Conservation (phyloP, 2,888 invertebrate genomes). For the Noctua comes region DNA sequence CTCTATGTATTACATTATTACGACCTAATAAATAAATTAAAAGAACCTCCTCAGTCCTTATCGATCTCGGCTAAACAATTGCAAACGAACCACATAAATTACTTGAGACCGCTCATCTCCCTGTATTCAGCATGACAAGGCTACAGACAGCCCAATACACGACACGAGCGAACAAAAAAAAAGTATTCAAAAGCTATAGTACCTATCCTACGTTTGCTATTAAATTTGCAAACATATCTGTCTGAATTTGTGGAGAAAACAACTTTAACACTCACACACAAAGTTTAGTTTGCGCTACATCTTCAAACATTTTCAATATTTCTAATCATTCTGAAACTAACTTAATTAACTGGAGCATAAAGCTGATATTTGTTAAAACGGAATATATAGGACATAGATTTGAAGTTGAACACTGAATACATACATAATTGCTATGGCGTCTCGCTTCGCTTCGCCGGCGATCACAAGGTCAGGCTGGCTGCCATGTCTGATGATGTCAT, state of each 20-base stretch:
- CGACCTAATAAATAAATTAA: background rate
- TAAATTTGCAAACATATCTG: background rate
- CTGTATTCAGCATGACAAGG: conserved; percentile 38
- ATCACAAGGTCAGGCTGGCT: conserved; percentile 41
- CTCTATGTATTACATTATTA: no score
- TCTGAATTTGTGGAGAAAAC: background rate
- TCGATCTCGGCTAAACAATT: background rate
- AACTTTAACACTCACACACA: no score
- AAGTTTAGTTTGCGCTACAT: background rate
- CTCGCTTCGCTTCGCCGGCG: conserved; percentile 30
- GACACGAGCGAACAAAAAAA: conserved; percentile 13
- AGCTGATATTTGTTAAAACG: background rate
- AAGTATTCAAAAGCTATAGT: conserved; percentile 27
- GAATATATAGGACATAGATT: background rate
- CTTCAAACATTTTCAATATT: background rate
- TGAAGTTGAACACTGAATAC: background rate
- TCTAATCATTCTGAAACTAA: background rate
- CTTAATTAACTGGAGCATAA: background rate
- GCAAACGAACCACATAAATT: conserved; percentile 1
- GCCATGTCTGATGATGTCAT: conserved; percentile 49
- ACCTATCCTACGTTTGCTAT: background rate
- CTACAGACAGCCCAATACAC: conserved; percentile 24
- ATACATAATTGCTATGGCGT: conserved; percentile 18
- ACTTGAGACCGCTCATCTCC: background rate
- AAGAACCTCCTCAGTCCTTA: background rate